A percentile compares a stretch with the other conserved stretches of the same genome.
Evolutionary conservation across 2,888 invertebrate species (phyloP).

Genomic region (Microctonus brassicae): DNA sequence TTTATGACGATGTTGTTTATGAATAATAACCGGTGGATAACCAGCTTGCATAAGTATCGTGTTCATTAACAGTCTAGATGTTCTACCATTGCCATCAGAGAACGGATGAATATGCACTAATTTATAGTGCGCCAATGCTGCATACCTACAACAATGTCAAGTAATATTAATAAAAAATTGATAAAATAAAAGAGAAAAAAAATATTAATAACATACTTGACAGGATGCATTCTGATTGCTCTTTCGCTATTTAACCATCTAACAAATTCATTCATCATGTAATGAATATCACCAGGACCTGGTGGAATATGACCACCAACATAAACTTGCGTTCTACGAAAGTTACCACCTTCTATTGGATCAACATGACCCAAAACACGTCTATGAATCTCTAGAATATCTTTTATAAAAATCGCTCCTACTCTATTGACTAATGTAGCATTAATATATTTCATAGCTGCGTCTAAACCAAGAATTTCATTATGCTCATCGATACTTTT

Average conservation of each 20-base stretch:
- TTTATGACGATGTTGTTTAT: conserved; percentile 85
- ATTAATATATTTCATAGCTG: conserved; percentile 94
- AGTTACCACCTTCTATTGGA: conserved; percentile 90
- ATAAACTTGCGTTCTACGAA: conserved; percentile 91
- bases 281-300: conserved; percentile 83
- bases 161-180: neutral
- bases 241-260: conserved; percentile 93
- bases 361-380: conserved; percentile 96
- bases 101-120: conserved; percentile 98
- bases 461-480: conserved; percentile 94
- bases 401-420: conserved; percentile 83
- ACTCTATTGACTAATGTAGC: conserved; percentile 83
- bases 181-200: neutral
- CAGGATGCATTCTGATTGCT: conserved; percentile 88
- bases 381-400: conserved; percentile 92
- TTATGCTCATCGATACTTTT: conserved; percentile 97
- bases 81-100: conserved; percentile 96
- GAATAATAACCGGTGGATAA: conserved; percentile 95
- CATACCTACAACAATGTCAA: conserved; percentile 76
- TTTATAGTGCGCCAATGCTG: conserved; percentile 97
- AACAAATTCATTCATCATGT: conserved; percentile 89
- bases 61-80: conserved; percentile 96
- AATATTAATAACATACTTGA: conserved; percentile 73
- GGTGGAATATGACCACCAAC: conserved; percentile 97
- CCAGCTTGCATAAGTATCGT: conserved; percentile 94